Evolutionary conservation across 2,113 vertebrate species (phyloP).

Genomic region (Caranx melampygus): DNA sequence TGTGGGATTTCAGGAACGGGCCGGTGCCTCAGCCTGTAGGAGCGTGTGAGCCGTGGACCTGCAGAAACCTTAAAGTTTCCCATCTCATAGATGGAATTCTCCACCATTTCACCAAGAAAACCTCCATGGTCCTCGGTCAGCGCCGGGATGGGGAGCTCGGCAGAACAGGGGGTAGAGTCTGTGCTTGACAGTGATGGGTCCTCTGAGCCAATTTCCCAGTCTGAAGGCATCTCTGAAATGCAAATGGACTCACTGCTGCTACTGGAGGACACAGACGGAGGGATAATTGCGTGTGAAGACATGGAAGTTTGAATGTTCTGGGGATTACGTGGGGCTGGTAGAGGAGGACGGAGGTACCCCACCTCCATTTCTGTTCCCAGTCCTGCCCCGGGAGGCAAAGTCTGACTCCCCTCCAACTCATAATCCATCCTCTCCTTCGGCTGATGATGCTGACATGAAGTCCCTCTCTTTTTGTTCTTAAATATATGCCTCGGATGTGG

Average conservation of each 20-base stretch:
- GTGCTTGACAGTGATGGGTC: constrained; percentile 28
- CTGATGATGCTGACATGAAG: constrained; percentile 25
- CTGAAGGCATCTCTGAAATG: constrained; percentile 61
- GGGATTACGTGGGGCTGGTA: constrained; percentile 52
- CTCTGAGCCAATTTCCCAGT: constrained; percentile 66
- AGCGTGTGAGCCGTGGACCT: constrained; percentile 73
- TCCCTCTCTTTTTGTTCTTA: constrained; percentile 56
- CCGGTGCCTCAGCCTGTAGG: constrained; percentile 90
- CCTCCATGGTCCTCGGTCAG: constrained; percentile 42
- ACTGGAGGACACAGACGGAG: background rate
- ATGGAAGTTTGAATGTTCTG: constrained; percentile 23
- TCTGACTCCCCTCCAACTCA: constrained; percentile 40
- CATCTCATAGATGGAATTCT: constrained; percentile 88
- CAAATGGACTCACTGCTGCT: constrained; percentile 69
- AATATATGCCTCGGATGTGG: constrained; percentile 70
- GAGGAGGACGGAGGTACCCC: background rate
- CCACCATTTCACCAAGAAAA: constrained; percentile 90
- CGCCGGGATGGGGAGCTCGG: constrained; percentile 14
- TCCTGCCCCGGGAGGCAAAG: constrained; percentile 59
- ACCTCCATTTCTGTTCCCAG: background rate
- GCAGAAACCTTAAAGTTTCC: constrained; percentile 30
- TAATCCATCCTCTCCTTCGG: constrained; percentile 8
- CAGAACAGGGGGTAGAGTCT: constrained; percentile 21
- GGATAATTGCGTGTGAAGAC: background rate
- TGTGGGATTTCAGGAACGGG: constrained; percentile 91